Evolutionary conservation across 2,113 vertebrate species (phyloP).

Genomic region (Nesogale talazaci): DNA sequence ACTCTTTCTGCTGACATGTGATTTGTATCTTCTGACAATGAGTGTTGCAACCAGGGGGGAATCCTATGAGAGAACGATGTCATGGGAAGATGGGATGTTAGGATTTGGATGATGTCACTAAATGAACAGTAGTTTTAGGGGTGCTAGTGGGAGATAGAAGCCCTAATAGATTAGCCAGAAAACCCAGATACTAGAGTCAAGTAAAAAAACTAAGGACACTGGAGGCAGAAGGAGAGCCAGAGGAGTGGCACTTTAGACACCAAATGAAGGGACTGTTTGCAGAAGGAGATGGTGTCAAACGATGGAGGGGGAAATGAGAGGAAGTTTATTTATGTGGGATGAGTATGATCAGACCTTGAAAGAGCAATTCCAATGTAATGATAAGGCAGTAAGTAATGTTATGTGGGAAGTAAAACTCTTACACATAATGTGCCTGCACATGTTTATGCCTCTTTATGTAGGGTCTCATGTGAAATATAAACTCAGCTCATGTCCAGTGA

Average conservation of each 20-base stretch:
- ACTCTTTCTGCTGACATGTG: background rate
- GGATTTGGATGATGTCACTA: background rate
- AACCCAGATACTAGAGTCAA: background rate
- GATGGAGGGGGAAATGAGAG: background rate
- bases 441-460: background rate
- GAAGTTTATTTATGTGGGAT: background rate
- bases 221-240: background rate
- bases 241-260: fast-evolving
- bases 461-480: no score
- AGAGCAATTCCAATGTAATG: conserved; percentile 12
- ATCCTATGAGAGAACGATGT: conserved; percentile 4
- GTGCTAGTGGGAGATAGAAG: background rate
- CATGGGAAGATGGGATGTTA: background rate
- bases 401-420: background rate
- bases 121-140: background rate
- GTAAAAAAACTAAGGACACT: background rate
- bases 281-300: background rate
- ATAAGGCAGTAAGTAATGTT: background rate
- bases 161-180: background rate
- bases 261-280: background rate
- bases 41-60: conserved; percentile 27
- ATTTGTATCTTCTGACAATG: background rate
- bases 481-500: no score
- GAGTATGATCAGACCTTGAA: background rate
- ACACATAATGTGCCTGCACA: background rate